phyloP scores from a whole-genome alignment of 2,113 vertebrate species.

The Fulmarus glacialis region DNA sequence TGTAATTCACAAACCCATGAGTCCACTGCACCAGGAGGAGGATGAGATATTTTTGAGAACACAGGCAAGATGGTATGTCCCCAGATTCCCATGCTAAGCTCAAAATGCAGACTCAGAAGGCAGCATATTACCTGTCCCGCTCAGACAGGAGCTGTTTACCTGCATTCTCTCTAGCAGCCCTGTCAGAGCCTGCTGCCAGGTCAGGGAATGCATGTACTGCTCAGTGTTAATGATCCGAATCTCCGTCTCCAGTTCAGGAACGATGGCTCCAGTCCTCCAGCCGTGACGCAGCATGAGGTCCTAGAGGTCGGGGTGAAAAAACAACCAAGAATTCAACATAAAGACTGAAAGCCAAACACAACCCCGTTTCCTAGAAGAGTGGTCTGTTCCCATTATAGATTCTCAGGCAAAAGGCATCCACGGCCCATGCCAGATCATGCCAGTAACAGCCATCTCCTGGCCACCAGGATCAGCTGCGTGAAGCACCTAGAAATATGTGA shows the following conservation, averaged over 20 bases:
- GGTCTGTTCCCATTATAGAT: neutral
- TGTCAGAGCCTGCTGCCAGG: slow-evolving; percentile 83
- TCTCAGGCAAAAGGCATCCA: neutral
- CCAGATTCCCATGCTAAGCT: neutral
- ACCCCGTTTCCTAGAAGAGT: neutral
- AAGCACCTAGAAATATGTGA: neutral
- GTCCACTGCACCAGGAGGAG: neutral
- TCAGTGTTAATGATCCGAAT: slow-evolving; percentile 84
- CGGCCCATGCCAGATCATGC: neutral
- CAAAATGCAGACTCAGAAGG: neutral
- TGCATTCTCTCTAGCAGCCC: slow-evolving; percentile 84
- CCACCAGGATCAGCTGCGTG: neutral
- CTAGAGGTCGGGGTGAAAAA: slow-evolving; percentile 44
- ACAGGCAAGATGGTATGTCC: neutral
- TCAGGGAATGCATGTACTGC: slow-evolving; percentile 85
- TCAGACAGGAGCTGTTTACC: slow-evolving; percentile 51
- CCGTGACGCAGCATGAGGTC: slow-evolving; percentile 83
- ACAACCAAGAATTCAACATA: neutral
- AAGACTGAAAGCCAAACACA: slow-evolving; percentile 16
- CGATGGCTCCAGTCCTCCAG: slow-evolving; percentile 84
- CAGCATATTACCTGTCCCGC: rapidly evolving
- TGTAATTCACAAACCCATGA: neutral
- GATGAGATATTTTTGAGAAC: neutral
- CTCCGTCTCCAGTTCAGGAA: slow-evolving; percentile 81
- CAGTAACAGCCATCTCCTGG: neutral